Percentiles rank a stretch among this genome's conserved stretches.
phyloP scores from a whole-genome alignment of 2,113 vertebrate species.

The Platysteira castanea region DNA sequence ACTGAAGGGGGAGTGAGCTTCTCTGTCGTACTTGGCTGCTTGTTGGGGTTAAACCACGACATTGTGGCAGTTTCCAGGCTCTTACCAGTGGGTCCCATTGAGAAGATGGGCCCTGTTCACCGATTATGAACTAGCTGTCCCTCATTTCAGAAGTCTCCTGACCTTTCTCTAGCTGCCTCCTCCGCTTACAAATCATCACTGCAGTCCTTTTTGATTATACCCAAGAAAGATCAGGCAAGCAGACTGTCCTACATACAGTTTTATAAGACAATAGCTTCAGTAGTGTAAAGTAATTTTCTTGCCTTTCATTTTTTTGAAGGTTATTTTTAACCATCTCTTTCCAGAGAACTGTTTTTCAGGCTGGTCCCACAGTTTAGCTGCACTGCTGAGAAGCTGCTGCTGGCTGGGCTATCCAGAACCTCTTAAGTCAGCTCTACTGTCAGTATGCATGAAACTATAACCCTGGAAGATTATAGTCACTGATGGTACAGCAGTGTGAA shows the following conservation, averaged over 20 bases:
- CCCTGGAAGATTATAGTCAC: background rate
- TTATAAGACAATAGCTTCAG: background rate
- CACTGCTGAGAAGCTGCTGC: background rate
- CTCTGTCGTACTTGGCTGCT: background rate
- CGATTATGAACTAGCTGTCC: background rate
- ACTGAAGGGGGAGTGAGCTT: background rate
- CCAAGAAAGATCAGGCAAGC: background rate
- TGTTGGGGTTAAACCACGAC: background rate
- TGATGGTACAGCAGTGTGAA: background rate
- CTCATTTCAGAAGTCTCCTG: background rate
- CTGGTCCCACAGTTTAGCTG: background rate
- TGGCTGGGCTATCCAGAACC: background rate
- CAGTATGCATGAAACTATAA: background rate
- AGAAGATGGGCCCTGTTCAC: background rate
- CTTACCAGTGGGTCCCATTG: background rate
- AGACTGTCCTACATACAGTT: background rate
- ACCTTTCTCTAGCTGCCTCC: background rate
- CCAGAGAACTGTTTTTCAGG: background rate
- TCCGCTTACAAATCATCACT: background rate
- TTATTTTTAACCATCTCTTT: background rate
- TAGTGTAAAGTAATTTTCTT: background rate
- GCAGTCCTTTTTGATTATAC: background rate
- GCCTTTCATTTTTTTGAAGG: background rate
- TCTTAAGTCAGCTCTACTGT: background rate
- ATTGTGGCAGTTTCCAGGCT: background rate